Evolutionary conservation across 2,113 vertebrate genomes (phyloP).

Genomic region (Aramus guarauna): DNA sequence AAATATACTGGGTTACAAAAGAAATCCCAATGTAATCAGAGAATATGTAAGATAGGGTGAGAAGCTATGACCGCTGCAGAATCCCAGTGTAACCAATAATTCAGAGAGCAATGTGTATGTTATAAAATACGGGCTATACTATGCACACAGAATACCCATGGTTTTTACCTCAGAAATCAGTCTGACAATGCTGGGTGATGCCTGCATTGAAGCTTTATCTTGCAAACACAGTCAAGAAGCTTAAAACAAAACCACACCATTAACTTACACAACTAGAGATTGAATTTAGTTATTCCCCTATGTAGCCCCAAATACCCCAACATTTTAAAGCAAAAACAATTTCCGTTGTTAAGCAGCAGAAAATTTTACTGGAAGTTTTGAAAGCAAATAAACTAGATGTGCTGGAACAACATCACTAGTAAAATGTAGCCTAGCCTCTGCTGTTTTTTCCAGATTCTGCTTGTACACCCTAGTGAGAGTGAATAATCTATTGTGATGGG

Average conservation of each 20-base stretch:
- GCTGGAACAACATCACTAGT: not conserved
- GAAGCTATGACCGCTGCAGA: not conserved
- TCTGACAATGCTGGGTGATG: not conserved
- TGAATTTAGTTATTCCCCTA: not conserved
- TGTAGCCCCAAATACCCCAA: not conserved
- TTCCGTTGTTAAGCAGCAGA: not conserved
- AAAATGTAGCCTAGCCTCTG: not conserved
- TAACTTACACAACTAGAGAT: not conserved
- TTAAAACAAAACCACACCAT: not conserved
- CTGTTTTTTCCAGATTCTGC: not conserved
- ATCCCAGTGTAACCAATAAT: not conserved
- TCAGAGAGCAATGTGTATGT: not conserved
- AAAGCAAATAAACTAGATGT: not conserved
- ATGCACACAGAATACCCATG: not conserved
- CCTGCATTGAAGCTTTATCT: not conserved
- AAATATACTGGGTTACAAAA: not conserved
- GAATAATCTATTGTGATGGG: not conserved
- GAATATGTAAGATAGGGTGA: not conserved
- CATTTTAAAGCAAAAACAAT: not conserved
- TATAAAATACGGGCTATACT: not conserved
- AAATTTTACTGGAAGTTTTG: not conserved
- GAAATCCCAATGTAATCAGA: not conserved
- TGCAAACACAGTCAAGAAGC: not conserved
- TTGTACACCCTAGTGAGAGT: not conserved
- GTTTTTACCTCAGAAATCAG: not conserved